Evolutionary conservation across 2,888 invertebrate genomes (phyloP).

Genomic region (Caenorhabditis panamensis): DNA sequence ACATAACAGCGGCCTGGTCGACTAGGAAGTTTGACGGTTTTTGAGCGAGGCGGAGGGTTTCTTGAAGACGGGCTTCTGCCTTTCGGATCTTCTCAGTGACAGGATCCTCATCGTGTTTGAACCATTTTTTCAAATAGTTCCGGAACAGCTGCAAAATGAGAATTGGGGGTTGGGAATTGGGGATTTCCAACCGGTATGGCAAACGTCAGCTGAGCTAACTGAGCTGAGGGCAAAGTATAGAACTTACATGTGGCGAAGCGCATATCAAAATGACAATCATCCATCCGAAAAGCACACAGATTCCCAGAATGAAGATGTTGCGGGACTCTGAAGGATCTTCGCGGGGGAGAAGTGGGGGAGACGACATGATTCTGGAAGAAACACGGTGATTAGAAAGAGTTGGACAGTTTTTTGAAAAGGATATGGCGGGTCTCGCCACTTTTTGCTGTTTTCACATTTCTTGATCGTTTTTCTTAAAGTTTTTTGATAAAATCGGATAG

Average conservation of each 20-base stretch:
- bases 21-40: constrained; percentile 67
- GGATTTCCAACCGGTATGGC: too few species aligned
- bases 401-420: neutral
- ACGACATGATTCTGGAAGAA: constrained; percentile 1
- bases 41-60: constrained; percentile 66
- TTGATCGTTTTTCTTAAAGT: too few species aligned
- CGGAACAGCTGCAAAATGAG: constrained; percentile 65
- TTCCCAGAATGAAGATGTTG: constrained; percentile 75
- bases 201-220: too few species aligned
- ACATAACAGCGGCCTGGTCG: constrained; percentile 65
- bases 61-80: constrained; percentile 66
- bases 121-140: constrained; percentile 66
- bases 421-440: too few species aligned
- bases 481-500: too few species aligned
- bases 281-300: constrained; percentile 77
- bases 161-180: neutral
- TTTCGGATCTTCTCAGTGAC: constrained; percentile 60
- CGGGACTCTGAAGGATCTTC: constrained; percentile 60
- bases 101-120: constrained; percentile 58
- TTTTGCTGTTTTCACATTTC: too few species aligned
- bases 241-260: constrained; percentile 79
- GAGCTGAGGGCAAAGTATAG: neutral
- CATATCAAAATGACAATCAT: constrained; percentile 78
- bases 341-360: constrained; percentile 9
- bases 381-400: neutral